Evolutionary conservation across 1,140 invertebrate species (phyloP), one percentile per base, ranked within the genome.

Genomic region (Drosophila murphyi): DNA sequence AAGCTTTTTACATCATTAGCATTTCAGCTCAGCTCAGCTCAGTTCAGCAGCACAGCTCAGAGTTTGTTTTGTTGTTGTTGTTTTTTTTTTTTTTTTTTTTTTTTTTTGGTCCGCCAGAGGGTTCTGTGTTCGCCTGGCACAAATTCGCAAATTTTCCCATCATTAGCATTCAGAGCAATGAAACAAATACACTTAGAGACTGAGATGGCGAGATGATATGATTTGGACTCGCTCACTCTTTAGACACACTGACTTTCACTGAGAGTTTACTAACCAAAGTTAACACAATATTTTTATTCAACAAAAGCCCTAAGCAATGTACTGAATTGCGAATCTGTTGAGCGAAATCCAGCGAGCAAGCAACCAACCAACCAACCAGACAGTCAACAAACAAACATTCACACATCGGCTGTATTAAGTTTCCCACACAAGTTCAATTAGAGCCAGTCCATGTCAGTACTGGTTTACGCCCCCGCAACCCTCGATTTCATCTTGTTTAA

Each of bases 91-190:
- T 20, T 20, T 20, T 20, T 20, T 20, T 20, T 20, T 20, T 1
- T 20, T 20, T 20, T 20, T 20, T 20, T 20, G 20, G 0, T 20
- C 20, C 20, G 20, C 20, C 20, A 20, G 20, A 20, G 20, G 20
- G 20, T 1, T 20, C 39, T 39, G 34, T n/a, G 4, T n/a, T n/a
- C 28, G 76, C 63, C 70, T 83, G 80, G 65, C 68, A 72, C 75
- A 89, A 87, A 89, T 89, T 89, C 86, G 74, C 85, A 89, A 89
- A 89, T 89, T 89, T 89, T 89, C 85, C 85, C 85, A 89, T 89
- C 85, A 89, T 89, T 89, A 89, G 85, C 86, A 89, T 89, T 89
- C 85, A 89, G 78, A 76, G 86, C 85, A 89, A 89, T 89, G 85
- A 90, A 89, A 89, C 86, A 89, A 89, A 89, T 89, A 89, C 86